Percentiles rank a stretch among this genome's conserved stretches.
Conservation (phyloP, 2,888 invertebrate genomes). For the Nyleta sp. region DNA sequence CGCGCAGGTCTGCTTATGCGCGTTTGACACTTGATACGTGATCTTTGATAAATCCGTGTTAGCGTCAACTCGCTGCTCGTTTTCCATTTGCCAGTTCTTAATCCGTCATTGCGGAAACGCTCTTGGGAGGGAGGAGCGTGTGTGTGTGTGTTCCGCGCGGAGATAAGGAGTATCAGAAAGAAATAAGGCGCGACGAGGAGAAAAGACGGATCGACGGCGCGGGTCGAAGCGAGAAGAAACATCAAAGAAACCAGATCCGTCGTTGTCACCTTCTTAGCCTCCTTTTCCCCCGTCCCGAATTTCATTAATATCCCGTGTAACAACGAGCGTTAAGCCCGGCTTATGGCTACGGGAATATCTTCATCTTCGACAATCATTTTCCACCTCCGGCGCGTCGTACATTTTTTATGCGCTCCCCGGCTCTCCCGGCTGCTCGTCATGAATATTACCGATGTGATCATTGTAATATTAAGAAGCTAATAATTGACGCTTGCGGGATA, state of each 20-base stretch:
- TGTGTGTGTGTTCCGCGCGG: slow-evolving; percentile 16
- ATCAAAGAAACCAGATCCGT: slow-evolving; percentile 61
- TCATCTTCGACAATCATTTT: slow-evolving; percentile 66
- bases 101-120: slow-evolving; percentile 55
- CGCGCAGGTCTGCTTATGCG: slow-evolving; percentile 19
- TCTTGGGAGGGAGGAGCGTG: not conserved
- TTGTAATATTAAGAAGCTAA: slow-evolving; percentile 48
- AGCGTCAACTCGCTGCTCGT: slow-evolving; percentile 46
- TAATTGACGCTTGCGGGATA: slow-evolving; percentile 46
- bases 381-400: slow-evolving; percentile 47
- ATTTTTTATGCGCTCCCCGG: slow-evolving; percentile 36
- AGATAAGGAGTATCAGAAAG: slow-evolving; percentile 50
- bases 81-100: slow-evolving; percentile 57
- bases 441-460: slow-evolving; percentile 56
- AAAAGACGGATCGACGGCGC: not conserved
- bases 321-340: slow-evolving; percentile 58
- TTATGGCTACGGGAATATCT: slow-evolving; percentile 63
- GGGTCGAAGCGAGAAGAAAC: slow-evolving; percentile 15
- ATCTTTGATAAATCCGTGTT: slow-evolving; percentile 34
- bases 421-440: slow-evolving; percentile 39
- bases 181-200: slow-evolving; percentile 36
- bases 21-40: slow-evolving; percentile 31
- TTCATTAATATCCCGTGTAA: slow-evolving; percentile 67
- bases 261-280: slow-evolving; percentile 62
- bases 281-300: slow-evolving; percentile 55